These are phyloP conservation scores for Acronicta alni DNA, from an alignment of 2,888 invertebrate genomes.

Conservation along the genomic window DNA sequence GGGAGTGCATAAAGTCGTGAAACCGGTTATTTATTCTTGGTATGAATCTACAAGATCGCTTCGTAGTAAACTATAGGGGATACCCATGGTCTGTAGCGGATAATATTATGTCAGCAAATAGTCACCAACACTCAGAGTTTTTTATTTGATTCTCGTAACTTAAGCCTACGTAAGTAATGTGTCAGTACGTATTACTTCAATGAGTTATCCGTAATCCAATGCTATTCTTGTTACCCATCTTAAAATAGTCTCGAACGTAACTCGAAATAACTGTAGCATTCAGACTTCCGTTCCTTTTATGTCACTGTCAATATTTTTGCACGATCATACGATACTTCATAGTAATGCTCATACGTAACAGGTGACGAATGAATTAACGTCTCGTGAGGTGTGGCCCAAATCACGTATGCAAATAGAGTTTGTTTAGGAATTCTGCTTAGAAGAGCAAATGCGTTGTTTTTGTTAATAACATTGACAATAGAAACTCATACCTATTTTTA, in stretches of 20 bases:
- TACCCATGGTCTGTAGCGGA: conserved; percentile 17
- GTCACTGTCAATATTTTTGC: conserved; percentile 14
- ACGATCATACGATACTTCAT: conserved; percentile 18
- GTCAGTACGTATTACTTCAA: conserved; percentile 24
- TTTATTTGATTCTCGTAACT: conserved; percentile 26
- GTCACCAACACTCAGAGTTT: too few relatives aligned
- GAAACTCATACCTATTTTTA: not conserved
- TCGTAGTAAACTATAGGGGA: conserved; percentile 2
- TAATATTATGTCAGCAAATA: not conserved
- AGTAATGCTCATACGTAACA: conserved; percentile 14
- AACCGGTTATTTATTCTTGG: too few relatives aligned
- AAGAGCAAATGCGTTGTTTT: too few relatives aligned
- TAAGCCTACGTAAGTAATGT: conserved; percentile 15
- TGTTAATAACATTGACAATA: not conserved
- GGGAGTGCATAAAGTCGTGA: too few relatives aligned
- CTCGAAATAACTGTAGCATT: conserved; percentile 5
- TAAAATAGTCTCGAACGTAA: conserved; percentile 36
- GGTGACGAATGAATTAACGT: conserved; percentile 15
- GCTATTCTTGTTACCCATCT: conserved; percentile 29
- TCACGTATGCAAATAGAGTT: conserved; percentile 3
- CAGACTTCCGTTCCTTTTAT: conserved; percentile 16
- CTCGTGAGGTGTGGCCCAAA: conserved; percentile 8
- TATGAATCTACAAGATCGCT: too few relatives aligned
- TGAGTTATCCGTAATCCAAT: conserved; percentile 20
- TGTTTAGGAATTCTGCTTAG: too few relatives aligned